phyloP scores from a whole-genome alignment of 2,888 invertebrate genomes.

The Chrysotoxum bicinctum region DNA sequence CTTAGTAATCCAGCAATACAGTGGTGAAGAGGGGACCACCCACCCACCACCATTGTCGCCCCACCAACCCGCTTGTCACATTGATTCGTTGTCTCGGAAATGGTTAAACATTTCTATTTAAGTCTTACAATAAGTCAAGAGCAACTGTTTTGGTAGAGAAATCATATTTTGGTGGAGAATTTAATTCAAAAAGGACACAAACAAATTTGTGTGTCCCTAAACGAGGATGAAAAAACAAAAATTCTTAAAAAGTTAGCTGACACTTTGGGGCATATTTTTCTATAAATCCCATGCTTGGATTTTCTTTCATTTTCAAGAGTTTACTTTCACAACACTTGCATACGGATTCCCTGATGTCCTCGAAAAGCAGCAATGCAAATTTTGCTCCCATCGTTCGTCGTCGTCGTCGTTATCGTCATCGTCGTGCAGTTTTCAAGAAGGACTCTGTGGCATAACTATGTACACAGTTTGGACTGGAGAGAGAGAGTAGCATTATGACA shows the following conservation, averaged over 20 bases:
- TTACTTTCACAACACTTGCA: constrained; percentile 33
- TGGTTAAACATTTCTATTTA: constrained; percentile 20
- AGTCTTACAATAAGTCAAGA: neutral
- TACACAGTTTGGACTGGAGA: constrained; percentile 6
- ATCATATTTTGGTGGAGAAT: constrained; percentile 42
- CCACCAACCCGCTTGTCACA: neutral
- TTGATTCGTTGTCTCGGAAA: constrained; percentile 40
- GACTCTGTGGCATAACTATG: constrained; percentile 23
- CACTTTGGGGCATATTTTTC: constrained; percentile 66
- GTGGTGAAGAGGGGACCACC: neutral
- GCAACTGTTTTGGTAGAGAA: neutral
- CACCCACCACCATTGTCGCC: neutral
- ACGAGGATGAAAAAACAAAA: neutral
- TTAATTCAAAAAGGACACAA: constrained; percentile 53
- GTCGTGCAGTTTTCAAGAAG: constrained; percentile 9
- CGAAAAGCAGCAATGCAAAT: constrained; percentile 57
- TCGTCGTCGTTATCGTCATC: neutral
- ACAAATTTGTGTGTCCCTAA: neutral
- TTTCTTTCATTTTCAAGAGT: constrained; percentile 8
- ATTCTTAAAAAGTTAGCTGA: constrained; percentile 65
- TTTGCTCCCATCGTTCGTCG: constrained; percentile 7
- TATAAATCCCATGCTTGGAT: constrained; percentile 18
- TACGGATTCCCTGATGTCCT: constrained; percentile 23
- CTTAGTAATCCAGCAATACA: constrained; percentile 38
- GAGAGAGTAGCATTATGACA: constrained; percentile 68